Base-by-base conservation (phyloP, 2,797 vertebrate genomes). In the Galagoides demidoff region DNA sequence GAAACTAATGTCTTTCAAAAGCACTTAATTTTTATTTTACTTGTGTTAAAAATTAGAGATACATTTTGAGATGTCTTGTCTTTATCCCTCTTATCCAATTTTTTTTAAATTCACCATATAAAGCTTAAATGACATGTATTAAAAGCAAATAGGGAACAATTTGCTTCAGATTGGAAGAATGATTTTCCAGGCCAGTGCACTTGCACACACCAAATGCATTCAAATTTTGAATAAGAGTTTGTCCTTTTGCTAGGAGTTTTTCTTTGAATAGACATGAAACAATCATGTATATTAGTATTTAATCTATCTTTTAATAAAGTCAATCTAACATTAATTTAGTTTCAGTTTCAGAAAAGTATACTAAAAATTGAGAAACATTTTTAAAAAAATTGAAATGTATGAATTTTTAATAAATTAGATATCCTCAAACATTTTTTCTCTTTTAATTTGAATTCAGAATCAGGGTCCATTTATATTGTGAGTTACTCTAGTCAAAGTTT, bases 31-130 rank as follows among this genome's bases (percentile, higher is more conserved):
- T 49, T 92, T 31, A 77, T 63, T 43, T 93, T 16, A 64, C 13
- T 78, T 85, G 5, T 29, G 89, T 96, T 43, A 92, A 94, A 94
- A 95, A 57, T 89, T 68, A 43, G 27, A 83, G 59, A 4, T 79
- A 61, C 86, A 92, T 89, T 84, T 85, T 91, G 8, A 95, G 20
- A 49, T 74, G 49, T 77, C 7, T 43, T 77, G 77, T 94, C 31
- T 57, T 10, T 84, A 85, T 1, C 6, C 16, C 7, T 45, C 9
- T 11, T 92, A 34, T 70, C 23, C 23, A 16, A 7, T 71, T 88
- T 90, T 81, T 90, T 81, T 43, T 31, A 89, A 66, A 66, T 77
- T 89, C 6, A 20, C 2, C 2, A 52, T 61, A 13, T 20, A 22
- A 27, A 37, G 43, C 17, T 84, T 84, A 79, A 81, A 57, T 70